Evolutionary conservation across 1,140 invertebrate genomes (phyloP).

Genomic region (Habropoda laboriosa): DNA sequence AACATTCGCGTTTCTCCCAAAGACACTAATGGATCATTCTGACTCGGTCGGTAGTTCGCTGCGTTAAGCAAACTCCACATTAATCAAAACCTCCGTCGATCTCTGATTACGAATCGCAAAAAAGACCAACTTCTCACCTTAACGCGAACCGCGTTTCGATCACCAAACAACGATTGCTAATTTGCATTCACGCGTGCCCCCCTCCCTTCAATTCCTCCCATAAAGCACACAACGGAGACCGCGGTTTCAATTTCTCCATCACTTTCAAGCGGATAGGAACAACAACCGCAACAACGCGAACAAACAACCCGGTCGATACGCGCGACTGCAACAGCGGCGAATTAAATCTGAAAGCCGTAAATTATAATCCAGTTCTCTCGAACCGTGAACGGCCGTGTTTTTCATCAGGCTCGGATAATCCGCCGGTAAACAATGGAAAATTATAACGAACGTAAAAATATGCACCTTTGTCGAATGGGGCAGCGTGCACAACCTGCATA

Average conservation of each 20-base stretch:
- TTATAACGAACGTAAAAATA: conserved; percentile 53
- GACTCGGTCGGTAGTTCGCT: too few species aligned
- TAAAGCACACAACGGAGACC: too few species aligned
- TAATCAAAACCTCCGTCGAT: too few species aligned
- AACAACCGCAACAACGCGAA: not conserved
- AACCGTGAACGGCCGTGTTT: not conserved
- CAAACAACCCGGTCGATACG: too few species aligned
- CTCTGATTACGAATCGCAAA: not conserved
- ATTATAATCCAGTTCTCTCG: not conserved
- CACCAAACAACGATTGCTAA: too few species aligned
- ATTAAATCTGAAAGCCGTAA: conserved; percentile 39
- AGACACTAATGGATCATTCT: too few species aligned
- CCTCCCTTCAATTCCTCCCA: too few species aligned
- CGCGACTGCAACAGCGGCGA: not conserved
- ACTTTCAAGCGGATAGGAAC: not conserved
- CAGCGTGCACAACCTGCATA: not conserved
- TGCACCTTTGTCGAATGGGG: conserved; percentile 29
- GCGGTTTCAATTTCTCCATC: not conserved
- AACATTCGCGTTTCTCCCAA: too few species aligned
- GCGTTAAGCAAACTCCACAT: too few species aligned
- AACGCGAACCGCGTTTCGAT: too few species aligned
- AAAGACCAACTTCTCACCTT: too few species aligned
- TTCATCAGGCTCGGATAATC: conserved; percentile 15
- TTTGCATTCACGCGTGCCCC: too few species aligned
- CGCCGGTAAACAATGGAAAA: conserved; percentile 52